Evolutionary conservation across 2,888 invertebrate genomes (phyloP), one percentile per base, ranked within the genome.

Genomic region (Empis livida): DNA sequence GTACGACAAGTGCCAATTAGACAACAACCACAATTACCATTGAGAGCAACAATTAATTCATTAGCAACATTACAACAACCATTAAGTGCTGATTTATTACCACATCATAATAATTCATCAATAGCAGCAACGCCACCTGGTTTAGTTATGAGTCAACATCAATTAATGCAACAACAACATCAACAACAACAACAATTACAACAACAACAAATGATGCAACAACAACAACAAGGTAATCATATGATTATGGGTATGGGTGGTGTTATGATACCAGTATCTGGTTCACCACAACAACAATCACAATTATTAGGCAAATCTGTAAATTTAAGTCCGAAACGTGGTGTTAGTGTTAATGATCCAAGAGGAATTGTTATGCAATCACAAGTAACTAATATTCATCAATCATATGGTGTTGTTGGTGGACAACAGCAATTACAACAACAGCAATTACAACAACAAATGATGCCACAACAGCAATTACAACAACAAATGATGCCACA

Each of bases 1-100:
- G 70, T 71, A 51, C 62, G 71, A 32, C 68, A 71, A 54, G 63
- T 63, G 50, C 64, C 67, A 49, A 54, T 62, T 32, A 61, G 65
- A 55, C 59, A 58, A 49, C 27, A 56, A 40, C 51, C 56, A 35
- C 53, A 57, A 43, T 58, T 57, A 31, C 45, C 62, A 49, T 54
- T 64, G 47, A 59, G 61, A 53, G 56, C 59, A n/a, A 48, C 56
- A 32, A 54, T 55, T 43, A 57, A 58, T 53, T 56, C 58, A 27
- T 52, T 57, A 47, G 23, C 39, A 6, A 38, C 39, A 5, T 52
- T 49, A 39, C 55, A 56, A 38, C 58, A 58, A 46, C 57, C 54
- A 32, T 48, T 57, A 35, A 55, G 58, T 49, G 60, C 68, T 53
- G 67, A 68, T 55, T 61, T 67, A 61, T 59, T 67, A 62, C 62